A percentile compares a stretch with the other conserved stretches of the same genome.
phyloP scores from a whole-genome alignment of 1,140 invertebrate species.

The Drosophila dunni region DNA sequence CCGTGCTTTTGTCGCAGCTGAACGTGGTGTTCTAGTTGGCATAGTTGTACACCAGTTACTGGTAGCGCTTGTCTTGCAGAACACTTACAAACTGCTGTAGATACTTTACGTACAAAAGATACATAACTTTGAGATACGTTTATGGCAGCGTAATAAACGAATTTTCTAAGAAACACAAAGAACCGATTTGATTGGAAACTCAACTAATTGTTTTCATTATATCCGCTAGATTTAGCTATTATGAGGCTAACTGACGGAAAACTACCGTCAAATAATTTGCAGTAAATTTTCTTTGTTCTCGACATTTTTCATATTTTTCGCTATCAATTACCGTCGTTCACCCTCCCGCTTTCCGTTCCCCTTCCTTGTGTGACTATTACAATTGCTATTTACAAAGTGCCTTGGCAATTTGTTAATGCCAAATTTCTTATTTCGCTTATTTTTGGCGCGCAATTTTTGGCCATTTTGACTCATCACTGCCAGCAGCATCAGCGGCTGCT shows the following conservation, averaged over 20 bases:
- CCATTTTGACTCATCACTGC: slow-evolving; percentile 66
- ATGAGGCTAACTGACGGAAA: not conserved
- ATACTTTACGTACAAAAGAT: not conserved
- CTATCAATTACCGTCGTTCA: not conserved
- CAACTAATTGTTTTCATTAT: not conserved
- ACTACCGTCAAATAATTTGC: not conserved
- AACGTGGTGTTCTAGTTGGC: slow-evolving; percentile 82
- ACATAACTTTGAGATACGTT: slow-evolving; percentile 13
- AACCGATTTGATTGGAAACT: no score
- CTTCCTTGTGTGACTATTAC: slow-evolving; percentile 30
- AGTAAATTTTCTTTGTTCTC: not conserved
- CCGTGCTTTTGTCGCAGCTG: slow-evolving; percentile 70
- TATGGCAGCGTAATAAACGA: not conserved
- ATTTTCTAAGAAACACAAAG: not conserved
- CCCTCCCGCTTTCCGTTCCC: not conserved
- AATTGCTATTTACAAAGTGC: slow-evolving; percentile 55
- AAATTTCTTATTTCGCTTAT: slow-evolving; percentile 41
- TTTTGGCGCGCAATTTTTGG: slow-evolving; percentile 76
- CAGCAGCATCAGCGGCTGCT: not conserved
- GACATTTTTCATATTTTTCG: slow-evolving; percentile 1
- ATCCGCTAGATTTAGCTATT: not conserved
- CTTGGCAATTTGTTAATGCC: slow-evolving; percentile 47
- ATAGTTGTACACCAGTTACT: slow-evolving; percentile 70
- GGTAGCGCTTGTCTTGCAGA: slow-evolving; percentile 15
- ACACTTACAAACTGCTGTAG: not conserved